phyloP scores from a whole-genome alignment of 92 coral and sea anemone genomes.

The Palythoa grandis region DNA sequence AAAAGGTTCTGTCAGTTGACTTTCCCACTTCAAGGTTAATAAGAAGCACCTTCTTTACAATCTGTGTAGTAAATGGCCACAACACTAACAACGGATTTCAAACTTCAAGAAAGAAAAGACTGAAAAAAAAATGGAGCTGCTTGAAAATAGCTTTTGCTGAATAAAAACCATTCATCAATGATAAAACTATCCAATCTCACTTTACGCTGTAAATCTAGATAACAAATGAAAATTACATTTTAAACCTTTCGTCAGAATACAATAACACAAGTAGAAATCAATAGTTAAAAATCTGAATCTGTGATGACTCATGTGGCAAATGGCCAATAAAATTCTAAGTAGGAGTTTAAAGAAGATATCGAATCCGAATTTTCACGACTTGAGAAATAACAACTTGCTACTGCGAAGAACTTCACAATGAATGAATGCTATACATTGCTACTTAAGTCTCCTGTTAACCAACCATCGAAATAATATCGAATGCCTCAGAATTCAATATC shows the following conservation, averaged over 20 bases:
- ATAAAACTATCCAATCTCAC: constrained; percentile 8
- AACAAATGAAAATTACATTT: not conserved
- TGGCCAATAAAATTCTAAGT: not conserved
- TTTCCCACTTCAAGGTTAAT: not conserved
- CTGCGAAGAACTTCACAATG: not conserved
- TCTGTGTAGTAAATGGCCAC: not conserved
- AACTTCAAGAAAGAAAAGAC: not conserved
- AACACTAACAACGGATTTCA: not conserved
- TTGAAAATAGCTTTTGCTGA: not conserved
- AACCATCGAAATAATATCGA: constrained; percentile 33
- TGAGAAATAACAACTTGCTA: not conserved
- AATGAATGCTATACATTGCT: constrained; percentile 11
- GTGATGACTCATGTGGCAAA: not conserved
- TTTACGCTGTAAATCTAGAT: not conserved
- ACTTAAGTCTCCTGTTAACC: not conserved
- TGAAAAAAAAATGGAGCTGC: not conserved
- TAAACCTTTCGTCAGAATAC: not conserved
- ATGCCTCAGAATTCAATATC: constrained; percentile 40
- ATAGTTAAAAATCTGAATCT: constrained; percentile 9
- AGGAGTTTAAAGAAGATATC: constrained; percentile 12
- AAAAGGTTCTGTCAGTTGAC: not conserved
- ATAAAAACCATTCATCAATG: not conserved
- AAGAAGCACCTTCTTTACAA: no score
- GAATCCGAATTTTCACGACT: not conserved
- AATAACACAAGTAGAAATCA: not conserved